Percentiles rank a stretch among this genome's conserved stretches.
These are phyloP conservation scores for Hippoglossus hippoglossus DNA, from an alignment of 2,797 vertebrate genomes.

Conservation along the genomic window DNA sequence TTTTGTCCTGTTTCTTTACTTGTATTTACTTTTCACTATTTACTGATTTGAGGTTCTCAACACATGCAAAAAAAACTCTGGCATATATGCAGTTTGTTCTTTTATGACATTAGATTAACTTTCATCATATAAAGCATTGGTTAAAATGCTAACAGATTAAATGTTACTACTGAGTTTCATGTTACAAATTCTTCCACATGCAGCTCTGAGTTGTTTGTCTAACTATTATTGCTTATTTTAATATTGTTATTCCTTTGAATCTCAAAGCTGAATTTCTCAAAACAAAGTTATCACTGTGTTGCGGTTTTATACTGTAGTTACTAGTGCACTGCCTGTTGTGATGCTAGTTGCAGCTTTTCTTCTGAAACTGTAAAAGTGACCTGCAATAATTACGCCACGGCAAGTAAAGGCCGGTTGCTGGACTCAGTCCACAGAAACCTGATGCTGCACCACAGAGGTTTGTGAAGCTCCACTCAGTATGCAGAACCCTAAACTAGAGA, in stretches of 20 bases:
- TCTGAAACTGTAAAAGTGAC: too few relatives aligned
- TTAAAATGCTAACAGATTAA: background rate
- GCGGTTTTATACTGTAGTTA: background rate
- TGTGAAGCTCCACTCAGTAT: too few relatives aligned
- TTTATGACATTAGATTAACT: background rate
- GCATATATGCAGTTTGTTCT: background rate
- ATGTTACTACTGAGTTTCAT: background rate
- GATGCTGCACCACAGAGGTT: too few relatives aligned
- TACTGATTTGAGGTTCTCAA: background rate
- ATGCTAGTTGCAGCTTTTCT: too few relatives aligned
- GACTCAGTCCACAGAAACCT: too few relatives aligned
- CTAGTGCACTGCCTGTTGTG: too few relatives aligned
- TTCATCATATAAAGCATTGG: background rate
- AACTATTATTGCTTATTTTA: background rate
- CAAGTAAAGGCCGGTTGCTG: too few relatives aligned
- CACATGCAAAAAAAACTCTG: background rate
- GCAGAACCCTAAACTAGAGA: too few relatives aligned
- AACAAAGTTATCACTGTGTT: background rate
- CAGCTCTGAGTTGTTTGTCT: background rate
- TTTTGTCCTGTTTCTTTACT: background rate
- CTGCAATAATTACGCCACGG: too few relatives aligned
- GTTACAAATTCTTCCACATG: background rate
- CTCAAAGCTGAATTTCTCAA: background rate
- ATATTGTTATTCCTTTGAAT: background rate
- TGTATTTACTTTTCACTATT: slow-evolving; percentile 5